Conservation (phyloP, 2,797 vertebrate genomes). For the Lepus oiostolus region DNA sequence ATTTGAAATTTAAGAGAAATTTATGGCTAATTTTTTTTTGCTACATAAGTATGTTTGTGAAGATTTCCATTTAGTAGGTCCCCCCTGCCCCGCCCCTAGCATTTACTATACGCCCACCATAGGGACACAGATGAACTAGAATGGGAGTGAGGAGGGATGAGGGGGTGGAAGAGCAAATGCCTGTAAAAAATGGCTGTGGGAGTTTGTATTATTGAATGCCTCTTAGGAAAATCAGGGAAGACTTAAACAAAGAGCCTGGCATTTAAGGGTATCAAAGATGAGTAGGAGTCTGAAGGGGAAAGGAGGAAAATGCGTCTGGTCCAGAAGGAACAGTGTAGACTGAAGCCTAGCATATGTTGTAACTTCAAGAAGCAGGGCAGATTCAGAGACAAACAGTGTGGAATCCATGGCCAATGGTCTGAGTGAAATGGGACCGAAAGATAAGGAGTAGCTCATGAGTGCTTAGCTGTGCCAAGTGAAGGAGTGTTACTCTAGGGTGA, state of each 20-base stretch:
- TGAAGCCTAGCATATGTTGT: not conserved
- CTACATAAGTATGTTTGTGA: not conserved
- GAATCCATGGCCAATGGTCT: not conserved
- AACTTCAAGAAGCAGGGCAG: not conserved
- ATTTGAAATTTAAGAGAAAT: not conserved
- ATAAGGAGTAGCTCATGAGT: not conserved
- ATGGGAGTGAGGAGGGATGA: not conserved
- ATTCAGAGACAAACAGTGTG: not conserved
- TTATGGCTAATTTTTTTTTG: not conserved
- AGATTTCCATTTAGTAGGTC: not conserved
- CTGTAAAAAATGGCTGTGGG: not conserved
- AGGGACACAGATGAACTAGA: not conserved
- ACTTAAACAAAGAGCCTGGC: not conserved
- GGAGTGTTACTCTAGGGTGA: constrained; percentile 17
- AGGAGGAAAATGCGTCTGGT: not conserved
- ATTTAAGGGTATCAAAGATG: not conserved
- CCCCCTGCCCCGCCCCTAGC: not conserved
- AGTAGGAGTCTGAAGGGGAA: not conserved
- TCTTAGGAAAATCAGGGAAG: not conserved
- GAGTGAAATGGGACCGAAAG: not conserved
- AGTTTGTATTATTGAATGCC: not conserved
- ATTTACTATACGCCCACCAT: not conserved
- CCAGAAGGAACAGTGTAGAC: not conserved
- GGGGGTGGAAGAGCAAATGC: not conserved
- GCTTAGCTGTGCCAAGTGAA: not conserved